Evolutionary conservation across 2,113 vertebrate genomes (phyloP).

Genomic region (Dipodomys spectabilis): DNA sequence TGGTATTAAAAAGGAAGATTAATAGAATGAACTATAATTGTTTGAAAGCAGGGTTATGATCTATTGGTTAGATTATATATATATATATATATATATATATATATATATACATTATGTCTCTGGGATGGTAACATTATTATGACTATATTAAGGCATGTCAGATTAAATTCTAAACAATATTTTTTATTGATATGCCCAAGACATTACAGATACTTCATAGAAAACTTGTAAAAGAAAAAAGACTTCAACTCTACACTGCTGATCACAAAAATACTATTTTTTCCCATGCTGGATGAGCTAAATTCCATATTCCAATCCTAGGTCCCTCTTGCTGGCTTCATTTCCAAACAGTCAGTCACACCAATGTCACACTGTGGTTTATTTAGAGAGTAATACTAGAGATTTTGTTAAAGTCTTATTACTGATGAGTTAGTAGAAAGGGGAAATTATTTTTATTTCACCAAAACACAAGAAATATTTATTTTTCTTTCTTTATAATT

Average conservation of each 20-base stretch:
- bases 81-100: neutral
- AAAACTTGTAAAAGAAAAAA: neutral
- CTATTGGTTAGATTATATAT: conserved; percentile 1
- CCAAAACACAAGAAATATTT: too few relatives aligned
- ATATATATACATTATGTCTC: neutral
- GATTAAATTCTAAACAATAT: neutral
- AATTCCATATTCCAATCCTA: neutral
- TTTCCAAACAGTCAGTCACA: conserved; percentile 41
- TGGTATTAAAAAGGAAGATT: conserved; percentile 16
- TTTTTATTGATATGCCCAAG: neutral
- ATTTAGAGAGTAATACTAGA: neutral
- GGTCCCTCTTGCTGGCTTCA: neutral
- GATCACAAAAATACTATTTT: neutral
- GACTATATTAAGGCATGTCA: neutral
- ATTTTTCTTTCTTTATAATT: too few relatives aligned
- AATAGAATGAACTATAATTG: neutral
- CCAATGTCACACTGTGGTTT: neutral
- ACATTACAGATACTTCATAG: neutral
- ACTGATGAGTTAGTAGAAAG: neutral
- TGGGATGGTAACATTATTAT: neutral
- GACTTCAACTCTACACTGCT: neutral
- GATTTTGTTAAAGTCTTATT: neutral
- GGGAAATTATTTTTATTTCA: conserved; percentile 15
- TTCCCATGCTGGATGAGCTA: neutral
- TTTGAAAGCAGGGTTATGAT: conserved; percentile 44